Base-by-base conservation (phyloP, 1,140 invertebrate genomes). In the Polypedilum vanderplanki region DNA sequence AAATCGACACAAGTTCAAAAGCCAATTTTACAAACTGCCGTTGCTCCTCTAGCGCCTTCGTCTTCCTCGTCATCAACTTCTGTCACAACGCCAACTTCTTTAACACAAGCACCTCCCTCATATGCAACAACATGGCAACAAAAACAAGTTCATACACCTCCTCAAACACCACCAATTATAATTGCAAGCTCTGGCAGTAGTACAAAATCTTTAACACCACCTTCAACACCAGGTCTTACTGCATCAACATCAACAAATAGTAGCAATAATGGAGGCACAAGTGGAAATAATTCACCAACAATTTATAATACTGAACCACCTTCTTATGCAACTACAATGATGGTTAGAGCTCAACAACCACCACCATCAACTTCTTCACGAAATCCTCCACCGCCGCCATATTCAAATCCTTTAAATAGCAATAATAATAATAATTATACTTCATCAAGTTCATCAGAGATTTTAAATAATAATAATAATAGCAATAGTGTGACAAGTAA, bases 1-100 rank as follows among this genome's bases (percentile, higher is more conserved):
- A 96, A 95, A 80, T 95, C 93, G 85, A 96, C 93, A 0, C 93
- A 95, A 82, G 94, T 97, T 5, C 93, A 96, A 79, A 97, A 97
- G 82, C 96, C 96, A 0, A 88, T 96, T 0, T 83, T 97, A 46
- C 95, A 97, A 82, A 97, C 95, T 7, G 96, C 96, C 0, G 94
- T 96, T 8, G 94, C 94, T 15, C 94, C 95, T 0, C 90, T 91
- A 0, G 87, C 90, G 0, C 92, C 92, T 5, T 83, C 85, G 1
- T 82, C 86, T 65, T 33, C 24, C 5, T 33, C 24, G 5, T 33
- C 24, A 33, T 33, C 24, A 5, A 33, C 24, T 33, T 33, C 24
- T 5, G 24, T 33, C 5, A 33, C 24, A 33, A 82, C 85, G 3
- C 83, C 82, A 41, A 81, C 82, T 0, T 78, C 80, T 10, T 77